Percentiles rank a stretch among this genome's conserved stretches.
Conservation (phyloP, 2,113 vertebrate species). For the Meleagris gallopavo region DNA sequence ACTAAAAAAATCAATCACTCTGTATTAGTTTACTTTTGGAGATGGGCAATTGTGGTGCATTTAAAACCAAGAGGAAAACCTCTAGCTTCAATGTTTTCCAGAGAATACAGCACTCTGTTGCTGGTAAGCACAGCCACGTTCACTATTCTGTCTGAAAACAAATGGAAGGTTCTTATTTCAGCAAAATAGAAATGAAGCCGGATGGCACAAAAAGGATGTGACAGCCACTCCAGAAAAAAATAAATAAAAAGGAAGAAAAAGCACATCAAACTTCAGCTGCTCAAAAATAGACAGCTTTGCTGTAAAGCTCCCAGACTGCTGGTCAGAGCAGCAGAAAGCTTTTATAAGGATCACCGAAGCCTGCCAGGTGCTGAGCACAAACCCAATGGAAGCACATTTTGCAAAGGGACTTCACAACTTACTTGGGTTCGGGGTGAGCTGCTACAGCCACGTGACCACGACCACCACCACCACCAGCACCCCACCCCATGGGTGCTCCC, state of each 20-base stretch:
- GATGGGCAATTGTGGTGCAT: neutral
- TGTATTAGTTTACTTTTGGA: neutral
- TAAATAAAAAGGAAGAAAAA: neutral
- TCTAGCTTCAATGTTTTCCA: neutral
- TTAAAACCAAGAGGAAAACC: neutral
- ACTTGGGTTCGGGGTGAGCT: conserved; percentile 28
- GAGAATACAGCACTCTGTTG: neutral
- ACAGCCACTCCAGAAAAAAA: neutral
- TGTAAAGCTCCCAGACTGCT: conserved; percentile 28
- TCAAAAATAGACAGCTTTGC: neutral
- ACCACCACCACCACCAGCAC: too few species aligned
- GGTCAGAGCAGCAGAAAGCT: conserved; percentile 6
- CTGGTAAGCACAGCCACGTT: neutral
- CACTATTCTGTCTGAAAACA: neutral
- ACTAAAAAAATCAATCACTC: neutral
- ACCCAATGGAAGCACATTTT: neutral
- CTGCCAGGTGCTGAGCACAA: neutral
- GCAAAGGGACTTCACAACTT: neutral
- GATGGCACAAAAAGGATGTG: conserved; percentile 10
- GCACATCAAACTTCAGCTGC: conserved; percentile 45
- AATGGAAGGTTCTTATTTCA: neutral
- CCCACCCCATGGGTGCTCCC: too few species aligned
- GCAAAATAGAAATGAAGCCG: conserved; percentile 17
- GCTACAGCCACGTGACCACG: neutral
- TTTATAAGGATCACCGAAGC: neutral